Base-by-base conservation (phyloP, 92 coral and sea anemone species). In the Virgularia gustaviana region DNA sequence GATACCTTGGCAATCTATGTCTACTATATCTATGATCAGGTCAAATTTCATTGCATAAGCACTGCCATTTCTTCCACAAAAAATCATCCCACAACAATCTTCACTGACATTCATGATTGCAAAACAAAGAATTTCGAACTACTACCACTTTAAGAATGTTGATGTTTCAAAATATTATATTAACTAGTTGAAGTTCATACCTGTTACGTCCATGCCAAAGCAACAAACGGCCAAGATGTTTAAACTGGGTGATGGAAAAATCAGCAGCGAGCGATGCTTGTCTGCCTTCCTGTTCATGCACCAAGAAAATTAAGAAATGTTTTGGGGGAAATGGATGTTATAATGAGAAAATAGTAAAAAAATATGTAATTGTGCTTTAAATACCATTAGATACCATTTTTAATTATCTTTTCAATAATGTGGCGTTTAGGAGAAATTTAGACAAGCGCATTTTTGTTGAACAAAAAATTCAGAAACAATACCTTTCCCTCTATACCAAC, bases 161-260 rank as follows among this genome's bases (percentile, higher is more conserved):
- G 12, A 64, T 45, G 6, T 34, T 64, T 64, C 35, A 28, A 8
- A 39, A 39, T 39, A 39, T 8, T 39, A 39, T 39, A 16, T 39
- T 8, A 39, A 39, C 45, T 39, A 39, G 16, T 39, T 39, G 16
- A 8, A 47, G 15, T 4, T 47, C 67, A 15, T 12, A 91, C 97
- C 97, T 92, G 89, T 92, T 92, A 72, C 99, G 66, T 20, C 99
- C 99, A 72, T 94, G 99, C 99, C 99, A 94, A 44, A 94, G 83
- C 42, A 94, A 73, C 49, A 94, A 65, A 18, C 99, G 60, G 34
- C 96, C 99, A 28, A 94, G 78, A 65, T 82, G 63, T 83, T 88
- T 84, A 61, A 94, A 94, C 77, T 94, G 99, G 6, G 92, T 89
- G 66, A 94, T 89, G 6, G 99, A 94, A 73, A 89, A 94, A 74